Base-by-base conservation (phyloP, 37 sponge, comb jelly and placozoan genomes). In the Mnemiopsis leidyi region DNA sequence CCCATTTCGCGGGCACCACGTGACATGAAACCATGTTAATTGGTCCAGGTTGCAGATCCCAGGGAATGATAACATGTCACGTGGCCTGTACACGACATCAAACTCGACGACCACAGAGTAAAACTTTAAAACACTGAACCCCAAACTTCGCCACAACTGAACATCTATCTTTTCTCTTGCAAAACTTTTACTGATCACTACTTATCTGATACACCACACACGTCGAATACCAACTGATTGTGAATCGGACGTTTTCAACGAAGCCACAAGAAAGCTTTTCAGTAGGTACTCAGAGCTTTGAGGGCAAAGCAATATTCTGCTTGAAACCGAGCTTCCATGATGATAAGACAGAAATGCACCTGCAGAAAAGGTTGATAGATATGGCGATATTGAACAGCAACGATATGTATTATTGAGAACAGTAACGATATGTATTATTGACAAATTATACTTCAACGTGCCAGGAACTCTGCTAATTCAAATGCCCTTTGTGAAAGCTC, bases 221-320 rank as follows among this genome's bases (percentile, higher is more conserved):
- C 61, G 61, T 48, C 9, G 13, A 48, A 48, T 48, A 48, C 61
- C 61, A 48, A 48, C 5, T 13, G 5, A 18, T 18, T 48, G 61
- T 48, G 61, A 48, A 13, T 48, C 13, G 13, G 61, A 48, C 61
- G 5, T 48, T 13, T 48, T 48, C 13, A 48, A 48, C 13, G 61
- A 18, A 48, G 5, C 61, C 13, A 5, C 61, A 13, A 18, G 13
- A 13, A 48, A 48, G 61, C 9, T 13, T 18, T 48, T 48, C 61
- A 48, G 61, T 48, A 48, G 5, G 61, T 18, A 48, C 61, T 77
- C 18, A 77, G 36, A 32, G 79, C 79, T 34, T 77, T 77, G 29
- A 85, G 90, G 25, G 90, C 90, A 29, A 85, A 85, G 48, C 90
- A 85, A 61, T 85, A 85, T 28, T 85, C 90, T 13, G 90, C 90